Conservation (phyloP, 2,113 vertebrate genomes). For the Rhea pennata region DNA sequence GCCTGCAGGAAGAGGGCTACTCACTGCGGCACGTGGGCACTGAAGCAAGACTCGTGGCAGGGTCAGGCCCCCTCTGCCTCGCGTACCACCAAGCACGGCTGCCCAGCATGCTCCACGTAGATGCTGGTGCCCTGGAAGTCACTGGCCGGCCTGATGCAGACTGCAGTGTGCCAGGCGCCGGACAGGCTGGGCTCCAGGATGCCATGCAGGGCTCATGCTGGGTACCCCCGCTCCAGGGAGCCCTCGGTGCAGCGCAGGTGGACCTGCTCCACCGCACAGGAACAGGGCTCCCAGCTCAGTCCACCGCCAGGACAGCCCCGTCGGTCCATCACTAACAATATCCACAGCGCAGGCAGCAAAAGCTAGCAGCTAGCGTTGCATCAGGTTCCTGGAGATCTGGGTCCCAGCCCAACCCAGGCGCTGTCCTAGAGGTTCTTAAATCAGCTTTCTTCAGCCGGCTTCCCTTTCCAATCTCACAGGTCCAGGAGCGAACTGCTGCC, state of each 20-base stretch:
- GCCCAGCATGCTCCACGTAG: constrained; percentile 72
- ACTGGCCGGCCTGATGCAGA: constrained; percentile 79
- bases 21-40: constrained; percentile 22
- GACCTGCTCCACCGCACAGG: constrained; percentile 79
- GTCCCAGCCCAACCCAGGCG: too few relatives aligned
- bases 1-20: constrained; percentile 83
- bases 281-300: constrained; percentile 58
- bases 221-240: constrained; percentile 81
- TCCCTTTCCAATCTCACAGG: neutral
- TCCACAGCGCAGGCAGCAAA: too few relatives aligned
- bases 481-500: neutral
- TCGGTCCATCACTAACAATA: accelerated
- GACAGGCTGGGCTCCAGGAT: constrained; percentile 80
- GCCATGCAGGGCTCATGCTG: constrained; percentile 75
- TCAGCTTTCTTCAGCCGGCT: too few relatives aligned
- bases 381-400: neutral
- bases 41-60: constrained; percentile 79
- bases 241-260: constrained; percentile 80
- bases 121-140: constrained; percentile 76
- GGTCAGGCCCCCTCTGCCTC: constrained; percentile 25
- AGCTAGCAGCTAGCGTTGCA: accelerated
- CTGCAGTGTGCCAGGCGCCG: constrained; percentile 21
- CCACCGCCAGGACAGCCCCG: constrained; percentile 60
- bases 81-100: constrained; percentile 73
- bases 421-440: accelerated